phyloP scores from a whole-genome alignment of 2,113 vertebrate species.

The Phainopepla nitens region DNA sequence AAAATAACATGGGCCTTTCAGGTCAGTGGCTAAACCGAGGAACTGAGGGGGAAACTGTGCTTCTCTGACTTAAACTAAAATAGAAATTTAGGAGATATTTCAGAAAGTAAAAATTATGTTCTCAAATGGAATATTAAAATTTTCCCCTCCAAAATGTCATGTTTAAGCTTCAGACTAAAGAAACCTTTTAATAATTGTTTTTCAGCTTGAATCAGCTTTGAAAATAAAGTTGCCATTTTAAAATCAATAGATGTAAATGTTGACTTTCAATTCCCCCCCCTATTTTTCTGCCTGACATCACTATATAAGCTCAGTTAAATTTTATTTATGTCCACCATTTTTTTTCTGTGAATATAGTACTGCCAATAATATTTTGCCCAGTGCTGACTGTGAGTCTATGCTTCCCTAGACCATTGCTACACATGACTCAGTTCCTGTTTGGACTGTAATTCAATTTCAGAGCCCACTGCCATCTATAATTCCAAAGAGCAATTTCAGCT shows the following conservation, averaged over 20 bases:
- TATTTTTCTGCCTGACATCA: background rate
- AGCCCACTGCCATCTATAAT: conserved; percentile 26
- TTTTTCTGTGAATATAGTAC: background rate
- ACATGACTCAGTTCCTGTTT: conserved; percentile 62
- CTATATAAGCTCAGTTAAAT: background rate
- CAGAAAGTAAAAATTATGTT: background rate
- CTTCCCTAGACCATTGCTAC: conserved; percentile 15
- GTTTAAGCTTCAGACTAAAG: background rate
- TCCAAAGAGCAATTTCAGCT: conserved; percentile 52
- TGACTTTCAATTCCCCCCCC: background rate
- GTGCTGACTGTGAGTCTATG: background rate
- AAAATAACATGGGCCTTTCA: background rate
- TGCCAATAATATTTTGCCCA: background rate
- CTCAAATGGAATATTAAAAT: background rate
- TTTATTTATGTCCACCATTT: background rate
- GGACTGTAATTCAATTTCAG: conserved; percentile 52
- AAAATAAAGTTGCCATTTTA: conserved; percentile 14
- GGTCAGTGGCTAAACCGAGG: background rate
- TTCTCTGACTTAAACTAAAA: background rate
- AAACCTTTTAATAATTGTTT: conserved; percentile 7
- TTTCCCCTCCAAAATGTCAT: background rate
- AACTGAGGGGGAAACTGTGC: background rate
- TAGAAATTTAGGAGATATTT: background rate
- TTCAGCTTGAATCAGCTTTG: background rate
- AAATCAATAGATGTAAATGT: conserved; percentile 22